phyloP scores from a whole-genome alignment of 2,797 vertebrate genomes.

The Artibeus jamaicensis region DNA sequence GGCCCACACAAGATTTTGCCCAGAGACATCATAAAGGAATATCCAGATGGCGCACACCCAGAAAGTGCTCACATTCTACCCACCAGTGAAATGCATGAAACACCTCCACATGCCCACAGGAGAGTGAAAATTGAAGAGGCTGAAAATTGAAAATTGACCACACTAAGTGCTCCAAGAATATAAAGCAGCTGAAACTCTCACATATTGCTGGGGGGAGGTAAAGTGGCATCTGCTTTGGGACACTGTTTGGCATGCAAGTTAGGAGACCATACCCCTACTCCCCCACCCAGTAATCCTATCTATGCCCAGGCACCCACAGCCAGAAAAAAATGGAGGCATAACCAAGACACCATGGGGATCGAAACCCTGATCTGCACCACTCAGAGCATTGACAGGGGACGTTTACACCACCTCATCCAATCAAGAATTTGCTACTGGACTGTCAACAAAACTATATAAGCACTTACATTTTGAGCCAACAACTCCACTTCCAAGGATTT shows the following conservation, averaged over 20 bases:
- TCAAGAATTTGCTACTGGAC: neutral
- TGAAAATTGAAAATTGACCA: too few species aligned
- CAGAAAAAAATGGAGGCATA: neutral
- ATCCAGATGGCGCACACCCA: neutral
- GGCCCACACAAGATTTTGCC: neutral
- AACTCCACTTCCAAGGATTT: neutral
- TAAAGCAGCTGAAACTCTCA: neutral
- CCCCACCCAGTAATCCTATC: neutral
- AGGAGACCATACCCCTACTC: neutral
- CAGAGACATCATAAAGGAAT: too few species aligned
- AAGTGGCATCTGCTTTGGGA: neutral
- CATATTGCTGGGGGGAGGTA: neutral
- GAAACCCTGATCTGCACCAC: neutral
- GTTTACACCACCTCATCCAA: neutral
- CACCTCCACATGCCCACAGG: neutral
- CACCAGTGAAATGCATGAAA: neutral
- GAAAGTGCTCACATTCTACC: neutral
- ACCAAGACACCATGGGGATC: too few species aligned
- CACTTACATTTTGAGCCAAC: neutral
- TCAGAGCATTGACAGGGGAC: too few species aligned
- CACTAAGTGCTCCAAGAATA: neutral
- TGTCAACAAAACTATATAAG: neutral
- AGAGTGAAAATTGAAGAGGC: too few species aligned
- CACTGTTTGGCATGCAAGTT: neutral
- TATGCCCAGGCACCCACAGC: neutral